phyloP scores from a whole-genome alignment of 1,140 invertebrate species.

The Ips nitidus region DNA sequence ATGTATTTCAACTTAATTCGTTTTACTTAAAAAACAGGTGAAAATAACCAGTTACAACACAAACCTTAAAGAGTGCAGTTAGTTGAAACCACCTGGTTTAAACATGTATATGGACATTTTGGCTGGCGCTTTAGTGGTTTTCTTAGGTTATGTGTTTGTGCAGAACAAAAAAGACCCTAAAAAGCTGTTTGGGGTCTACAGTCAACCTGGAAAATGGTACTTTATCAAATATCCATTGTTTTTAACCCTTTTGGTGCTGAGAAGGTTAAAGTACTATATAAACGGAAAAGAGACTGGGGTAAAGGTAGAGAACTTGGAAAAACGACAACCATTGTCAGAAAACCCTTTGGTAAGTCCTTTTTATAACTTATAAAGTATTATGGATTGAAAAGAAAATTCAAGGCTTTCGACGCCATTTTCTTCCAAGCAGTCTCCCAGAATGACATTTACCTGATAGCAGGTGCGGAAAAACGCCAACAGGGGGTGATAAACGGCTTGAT shows the following conservation, averaged over 20 bases:
- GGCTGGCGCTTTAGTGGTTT: constrained; percentile 26
- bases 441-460: constrained; percentile 57
- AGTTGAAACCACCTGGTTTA: no score
- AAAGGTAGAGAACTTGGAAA: constrained; percentile 58
- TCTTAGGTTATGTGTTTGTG: constrained; percentile 17
- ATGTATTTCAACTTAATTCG: no score
- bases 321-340: constrained; percentile 60
- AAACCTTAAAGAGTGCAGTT: no score
- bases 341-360: constrained; percentile 57
- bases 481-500: constrained; percentile 60
- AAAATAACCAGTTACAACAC: no score
- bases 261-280: constrained; percentile 54
- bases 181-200: constrained; percentile 62
- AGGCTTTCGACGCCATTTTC: constrained; percentile 66
- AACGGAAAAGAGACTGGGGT: constrained; percentile 26
- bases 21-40: no score
- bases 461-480: constrained; percentile 58
- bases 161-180: constrained; percentile 47
- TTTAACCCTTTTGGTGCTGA: constrained; percentile 57
- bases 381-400: not conserved
- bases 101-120: constrained; percentile 34
- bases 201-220: constrained; percentile 63
- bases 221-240: constrained; percentile 63
- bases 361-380: not conserved
- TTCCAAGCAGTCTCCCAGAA: constrained; percentile 58